These are phyloP conservation scores for Acrobasis consociella DNA, from an alignment of 2,888 invertebrate genomes.

Conservation along the genomic window DNA sequence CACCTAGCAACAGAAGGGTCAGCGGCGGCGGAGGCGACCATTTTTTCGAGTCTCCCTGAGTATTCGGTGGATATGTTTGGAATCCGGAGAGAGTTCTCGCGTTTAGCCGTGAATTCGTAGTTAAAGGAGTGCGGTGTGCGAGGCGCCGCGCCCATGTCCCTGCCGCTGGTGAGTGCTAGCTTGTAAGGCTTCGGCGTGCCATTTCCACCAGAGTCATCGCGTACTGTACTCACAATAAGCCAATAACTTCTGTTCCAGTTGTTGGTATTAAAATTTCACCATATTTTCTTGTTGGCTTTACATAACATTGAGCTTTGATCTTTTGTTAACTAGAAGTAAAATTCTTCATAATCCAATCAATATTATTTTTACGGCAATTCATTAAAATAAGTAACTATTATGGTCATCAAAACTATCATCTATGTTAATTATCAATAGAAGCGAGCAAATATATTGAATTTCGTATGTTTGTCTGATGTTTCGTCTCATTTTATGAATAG, in stretches of 20 bases:
- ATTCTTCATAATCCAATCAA: not conserved
- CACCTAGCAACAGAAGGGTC: slow-evolving; percentile 66
- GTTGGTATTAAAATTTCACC: not conserved
- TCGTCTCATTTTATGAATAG: too few species aligned
- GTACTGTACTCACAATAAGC: slow-evolving; percentile 49
- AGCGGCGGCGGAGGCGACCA: slow-evolving; percentile 59
- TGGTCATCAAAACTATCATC: too few species aligned
- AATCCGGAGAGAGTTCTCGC: slow-evolving; percentile 62
- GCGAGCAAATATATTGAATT: too few species aligned
- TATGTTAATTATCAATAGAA: too few species aligned
- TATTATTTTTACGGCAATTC: not conserved
- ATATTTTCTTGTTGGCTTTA: not conserved
- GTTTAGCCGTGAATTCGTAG: slow-evolving; percentile 72
- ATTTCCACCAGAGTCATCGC: slow-evolving; percentile 59
- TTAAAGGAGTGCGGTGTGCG: slow-evolving; percentile 70
- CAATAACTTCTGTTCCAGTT: not conserved
- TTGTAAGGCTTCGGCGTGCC: slow-evolving; percentile 78
- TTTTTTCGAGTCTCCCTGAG: slow-evolving; percentile 55
- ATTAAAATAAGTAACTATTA: not conserved
- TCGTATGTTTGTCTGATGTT: too few species aligned
- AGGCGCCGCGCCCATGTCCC: slow-evolving; percentile 80
- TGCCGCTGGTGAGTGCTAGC: slow-evolving; percentile 78
- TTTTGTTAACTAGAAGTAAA: not conserved
- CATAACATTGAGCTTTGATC: not conserved
- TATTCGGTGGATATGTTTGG: slow-evolving; percentile 62